Evolutionary conservation across 2,113 vertebrate genomes (phyloP), one percentile per base, ranked within the genome.

Genomic region (Phalacrocorax brasilianus): DNA sequence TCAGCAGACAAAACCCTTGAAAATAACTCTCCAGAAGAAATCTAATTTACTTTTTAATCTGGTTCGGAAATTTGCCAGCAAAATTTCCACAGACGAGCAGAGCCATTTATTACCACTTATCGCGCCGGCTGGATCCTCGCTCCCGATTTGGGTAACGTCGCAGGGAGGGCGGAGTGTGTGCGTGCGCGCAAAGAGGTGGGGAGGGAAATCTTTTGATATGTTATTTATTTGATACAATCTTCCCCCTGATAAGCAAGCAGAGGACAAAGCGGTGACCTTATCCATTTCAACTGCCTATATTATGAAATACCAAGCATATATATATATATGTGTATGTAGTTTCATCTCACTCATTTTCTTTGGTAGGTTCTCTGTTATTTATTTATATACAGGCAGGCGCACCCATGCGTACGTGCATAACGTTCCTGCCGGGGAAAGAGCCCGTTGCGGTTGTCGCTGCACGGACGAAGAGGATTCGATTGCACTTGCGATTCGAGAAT

Each of bases 11-110:
- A 98, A 98, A 97, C 97, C 97, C 97, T 97, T 88, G 94, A 96
- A 98, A 98, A 97, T 85, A 97, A 97, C 97, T 97, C 98, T 97
- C 96, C 95, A 97, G 97, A 97, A 98, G 97, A 98, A 98, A 98
- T 97, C 98, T 98, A 97, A 98, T 98, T 98, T 98, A 97, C 95
- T 98, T 98, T 98, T 98, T 98, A 98, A 98, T 98, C 98, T 97
- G 98, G 95, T 92, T 98, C 52, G 68, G 97, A 98, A 98, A 98
- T 97, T 98, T 97, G 98, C 98, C 97, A 97, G 97, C 91, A 93
- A 67, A 97, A 97, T 97, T 97, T 97, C 95, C 95, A 93, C 85
- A 4, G 70, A 96, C 95, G 91, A 97, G 97, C 95, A 85, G 85
- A 92, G 88, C 96, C 86, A 56, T 97, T 98, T 96, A 91, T 97